phyloP scores from a whole-genome alignment of 2,797 vertebrate genomes.

The Karalla daura region DNA sequence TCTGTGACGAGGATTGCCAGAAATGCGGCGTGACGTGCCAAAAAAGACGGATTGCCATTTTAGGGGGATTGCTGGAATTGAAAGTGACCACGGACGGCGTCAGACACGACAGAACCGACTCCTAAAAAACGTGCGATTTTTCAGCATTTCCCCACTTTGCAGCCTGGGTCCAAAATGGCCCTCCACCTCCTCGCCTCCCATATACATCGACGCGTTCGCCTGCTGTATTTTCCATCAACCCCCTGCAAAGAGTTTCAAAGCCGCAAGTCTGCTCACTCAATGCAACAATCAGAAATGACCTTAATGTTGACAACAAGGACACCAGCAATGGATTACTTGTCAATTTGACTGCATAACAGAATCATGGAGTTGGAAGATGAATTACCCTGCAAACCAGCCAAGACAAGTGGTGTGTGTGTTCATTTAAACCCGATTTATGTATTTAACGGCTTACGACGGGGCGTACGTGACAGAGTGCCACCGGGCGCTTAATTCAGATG shows the following conservation, averaged over 20 bases:
- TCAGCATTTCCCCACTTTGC: neutral
- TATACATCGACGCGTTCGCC: constrained; percentile 49
- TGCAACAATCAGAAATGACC: constrained; percentile 84
- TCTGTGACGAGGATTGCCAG: constrained; percentile 12
- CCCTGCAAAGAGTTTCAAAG: constrained; percentile 58
- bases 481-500: constrained; percentile 81
- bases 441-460: constrained; percentile 81
- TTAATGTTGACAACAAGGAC: constrained; percentile 87
- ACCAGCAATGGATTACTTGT: constrained; percentile 86
- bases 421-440: constrained; percentile 88
- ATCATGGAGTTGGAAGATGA: constrained; percentile 86
- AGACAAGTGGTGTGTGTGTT: constrained; percentile 88
- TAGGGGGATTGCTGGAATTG: constrained; percentile 10
- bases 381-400: constrained; percentile 84
- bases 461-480: constrained; percentile 75
- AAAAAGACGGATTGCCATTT: constrained; percentile 4
- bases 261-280: constrained; percentile 73
- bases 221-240: constrained; percentile 52
- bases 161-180: too few species aligned
- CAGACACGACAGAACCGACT: neutral
- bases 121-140: too few species aligned
- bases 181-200: too few species aligned
- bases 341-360: constrained; percentile 88
- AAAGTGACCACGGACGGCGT: constrained; percentile 14
- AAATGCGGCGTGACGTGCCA: neutral